Conservation (phyloP, 1,140 invertebrate species). For the Trichoplusia ni region DNA sequence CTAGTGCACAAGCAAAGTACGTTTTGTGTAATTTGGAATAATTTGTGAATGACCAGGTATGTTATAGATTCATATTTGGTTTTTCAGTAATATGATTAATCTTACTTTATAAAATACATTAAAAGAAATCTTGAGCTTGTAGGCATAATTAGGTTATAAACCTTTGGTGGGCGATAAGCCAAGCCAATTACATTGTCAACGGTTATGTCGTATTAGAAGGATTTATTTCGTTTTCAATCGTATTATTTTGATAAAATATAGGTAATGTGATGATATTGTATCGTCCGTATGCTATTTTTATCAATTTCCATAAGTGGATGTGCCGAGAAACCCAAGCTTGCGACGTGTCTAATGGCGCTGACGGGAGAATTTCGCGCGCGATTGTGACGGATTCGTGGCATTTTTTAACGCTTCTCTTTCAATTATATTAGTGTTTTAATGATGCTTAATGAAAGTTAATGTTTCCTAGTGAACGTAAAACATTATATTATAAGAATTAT, state of each 20-base stretch:
- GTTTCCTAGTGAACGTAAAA: conserved; percentile 51
- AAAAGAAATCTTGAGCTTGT: conserved; percentile 43
- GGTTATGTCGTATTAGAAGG: conserved; percentile 44
- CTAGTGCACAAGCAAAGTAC: conserved; percentile 63
- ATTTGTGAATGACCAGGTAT: conserved; percentile 79
- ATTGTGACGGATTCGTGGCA: conserved; percentile 80
- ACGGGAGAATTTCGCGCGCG: conserved; percentile 80
- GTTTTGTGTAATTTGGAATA: conserved; percentile 58
- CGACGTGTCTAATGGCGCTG: conserved; percentile 82
- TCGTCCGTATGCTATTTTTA: conserved; percentile 72
- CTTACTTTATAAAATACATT: conserved; percentile 27
- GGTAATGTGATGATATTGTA: conserved; percentile 46
- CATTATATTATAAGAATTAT: conserved; percentile 40
- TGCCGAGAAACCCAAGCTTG: conserved; percentile 74
- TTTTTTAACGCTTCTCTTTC: conserved; percentile 74
- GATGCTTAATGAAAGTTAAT: conserved; percentile 45
- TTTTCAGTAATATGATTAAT: conserved; percentile 42
- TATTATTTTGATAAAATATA: conserved; percentile 44
- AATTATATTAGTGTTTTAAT: conserved; percentile 52
- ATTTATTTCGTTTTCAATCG: conserved; percentile 42
- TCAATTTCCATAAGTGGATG: conserved; percentile 78
- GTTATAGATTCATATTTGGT: conserved; percentile 46
- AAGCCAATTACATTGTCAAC: conserved; percentile 65
- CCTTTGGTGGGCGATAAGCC: conserved; percentile 68
- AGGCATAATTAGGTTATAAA: conserved; percentile 75